Conservation (phyloP, 2,888 invertebrate genomes). For the Caenorhabditis wallacei region DNA sequence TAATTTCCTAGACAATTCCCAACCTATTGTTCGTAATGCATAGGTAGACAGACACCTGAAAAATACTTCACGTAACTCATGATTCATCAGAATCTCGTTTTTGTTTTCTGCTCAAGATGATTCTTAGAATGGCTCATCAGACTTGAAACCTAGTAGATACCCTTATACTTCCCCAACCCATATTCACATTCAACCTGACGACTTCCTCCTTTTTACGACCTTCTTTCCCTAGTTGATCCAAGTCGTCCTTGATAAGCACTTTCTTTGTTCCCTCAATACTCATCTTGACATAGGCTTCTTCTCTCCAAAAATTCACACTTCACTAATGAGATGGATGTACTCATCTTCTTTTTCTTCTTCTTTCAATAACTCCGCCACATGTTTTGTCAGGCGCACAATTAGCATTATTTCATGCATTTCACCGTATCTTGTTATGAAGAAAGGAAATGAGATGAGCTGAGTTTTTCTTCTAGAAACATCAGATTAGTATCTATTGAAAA, state of each 20-base stretch:
- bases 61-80: conserved; percentile 7
- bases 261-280: background rate
- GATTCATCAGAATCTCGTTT: conserved; percentile 14
- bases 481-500: background rate
- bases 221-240: background rate
- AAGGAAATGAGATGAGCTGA: background rate
- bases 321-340: conserved; percentile 47
- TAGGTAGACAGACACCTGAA: conserved; percentile 21
- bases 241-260: conserved; percentile 19
- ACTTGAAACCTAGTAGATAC: background rate
- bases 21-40: conserved; percentile 36
- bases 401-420: conserved; percentile 34
- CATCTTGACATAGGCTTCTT: background rate
- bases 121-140: background rate
- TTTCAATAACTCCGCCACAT: conserved; percentile 22
- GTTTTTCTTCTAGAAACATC: background rate
- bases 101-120: conserved; percentile 1
- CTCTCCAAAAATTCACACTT: conserved; percentile 15
- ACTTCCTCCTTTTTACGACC: conserved; percentile 9
- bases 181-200: conserved; percentile 4
- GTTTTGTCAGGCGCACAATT: conserved; percentile 25
- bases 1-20: conserved; percentile 25
- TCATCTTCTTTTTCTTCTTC: background rate
- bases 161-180: background rate
- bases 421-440: conserved; percentile 22